These are phyloP conservation scores for Erpornis zantholeuca DNA, from an alignment of 2,113 vertebrate genomes.

Conservation along the genomic window DNA sequence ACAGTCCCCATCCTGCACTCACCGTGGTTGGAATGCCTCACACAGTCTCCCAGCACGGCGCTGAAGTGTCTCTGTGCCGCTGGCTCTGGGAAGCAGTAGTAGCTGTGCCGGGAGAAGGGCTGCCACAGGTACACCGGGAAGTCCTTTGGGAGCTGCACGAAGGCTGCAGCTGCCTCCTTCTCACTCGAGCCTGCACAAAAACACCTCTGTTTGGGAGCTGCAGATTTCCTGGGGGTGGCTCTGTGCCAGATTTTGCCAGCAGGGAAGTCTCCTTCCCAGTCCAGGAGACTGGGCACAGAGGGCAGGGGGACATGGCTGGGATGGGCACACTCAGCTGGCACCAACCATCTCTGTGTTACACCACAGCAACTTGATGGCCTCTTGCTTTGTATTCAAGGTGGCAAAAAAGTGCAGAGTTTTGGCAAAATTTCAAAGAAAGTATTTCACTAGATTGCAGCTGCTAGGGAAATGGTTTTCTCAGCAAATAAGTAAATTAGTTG, in stretches of 20 bases:
- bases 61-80: conserved; percentile 74
- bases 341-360: neutral
- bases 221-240: neutral
- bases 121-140: conserved; percentile 89
- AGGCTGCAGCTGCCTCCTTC: conserved; percentile 78
- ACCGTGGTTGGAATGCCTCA: conserved; percentile 80
- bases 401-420: neutral
- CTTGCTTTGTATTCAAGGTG: neutral
- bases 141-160: conserved; percentile 75
- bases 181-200: conserved; percentile 49
- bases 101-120: conserved; percentile 83
- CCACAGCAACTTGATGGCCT: neutral
- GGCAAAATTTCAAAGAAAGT: neutral
- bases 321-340: neutral
- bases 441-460: neutral
- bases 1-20: neutral
- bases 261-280: neutral
- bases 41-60: conserved; percentile 79
- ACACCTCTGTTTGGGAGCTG: neutral
- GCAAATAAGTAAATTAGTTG: neutral
- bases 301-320: neutral
- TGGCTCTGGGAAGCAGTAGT: conserved; percentile 82
- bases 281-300: fast-evolving
- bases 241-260: neutral
- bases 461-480: neutral